Evolutionary conservation across 2,888 invertebrate genomes (phyloP).

Genomic region (Leucozona laternaria): DNA sequence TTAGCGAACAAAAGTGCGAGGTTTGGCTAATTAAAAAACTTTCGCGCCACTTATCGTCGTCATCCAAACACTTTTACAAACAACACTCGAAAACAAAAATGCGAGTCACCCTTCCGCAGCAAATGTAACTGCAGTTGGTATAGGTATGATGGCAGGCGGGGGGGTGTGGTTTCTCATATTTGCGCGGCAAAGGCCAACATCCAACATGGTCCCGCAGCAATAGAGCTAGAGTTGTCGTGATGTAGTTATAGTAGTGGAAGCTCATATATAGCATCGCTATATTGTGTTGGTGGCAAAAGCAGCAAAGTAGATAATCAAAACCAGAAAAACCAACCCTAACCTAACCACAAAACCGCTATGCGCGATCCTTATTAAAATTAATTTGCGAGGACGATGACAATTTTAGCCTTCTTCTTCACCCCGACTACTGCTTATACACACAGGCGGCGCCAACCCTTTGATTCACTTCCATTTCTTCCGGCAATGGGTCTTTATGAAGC

Average conservation of each 20-base stretch:
- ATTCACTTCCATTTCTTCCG: constrained; percentile 74
- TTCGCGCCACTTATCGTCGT: constrained; percentile 69
- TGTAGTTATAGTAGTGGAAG: background rate
- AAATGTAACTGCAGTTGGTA: constrained; percentile 17
- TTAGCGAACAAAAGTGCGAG: constrained; percentile 65
- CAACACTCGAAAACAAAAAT: constrained; percentile 68
- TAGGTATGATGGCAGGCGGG: background rate
- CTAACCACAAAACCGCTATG: constrained; percentile 66
- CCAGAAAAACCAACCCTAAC: constrained; percentile 66
- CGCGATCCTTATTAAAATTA: constrained; percentile 75
- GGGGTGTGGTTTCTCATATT: background rate
- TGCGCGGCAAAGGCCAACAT: background rate
- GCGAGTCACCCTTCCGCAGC: constrained; percentile 28
- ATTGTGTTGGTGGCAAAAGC: constrained; percentile 16
- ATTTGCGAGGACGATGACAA: constrained; percentile 74
- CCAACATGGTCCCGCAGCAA: background rate
- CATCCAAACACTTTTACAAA: constrained; percentile 68
- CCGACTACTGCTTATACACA: constrained; percentile 51
- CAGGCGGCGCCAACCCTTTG: constrained; percentile 68
- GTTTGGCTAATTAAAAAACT: constrained; percentile 74
- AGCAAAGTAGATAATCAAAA: constrained; percentile 64
- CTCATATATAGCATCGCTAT: background rate
- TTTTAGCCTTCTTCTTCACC: constrained; percentile 61
- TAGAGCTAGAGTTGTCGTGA: constrained; percentile 4
- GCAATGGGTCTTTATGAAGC: constrained; percentile 41